Evolutionary conservation across 2,888 invertebrate species (phyloP).

Genomic region (Nycteola revayana): DNA sequence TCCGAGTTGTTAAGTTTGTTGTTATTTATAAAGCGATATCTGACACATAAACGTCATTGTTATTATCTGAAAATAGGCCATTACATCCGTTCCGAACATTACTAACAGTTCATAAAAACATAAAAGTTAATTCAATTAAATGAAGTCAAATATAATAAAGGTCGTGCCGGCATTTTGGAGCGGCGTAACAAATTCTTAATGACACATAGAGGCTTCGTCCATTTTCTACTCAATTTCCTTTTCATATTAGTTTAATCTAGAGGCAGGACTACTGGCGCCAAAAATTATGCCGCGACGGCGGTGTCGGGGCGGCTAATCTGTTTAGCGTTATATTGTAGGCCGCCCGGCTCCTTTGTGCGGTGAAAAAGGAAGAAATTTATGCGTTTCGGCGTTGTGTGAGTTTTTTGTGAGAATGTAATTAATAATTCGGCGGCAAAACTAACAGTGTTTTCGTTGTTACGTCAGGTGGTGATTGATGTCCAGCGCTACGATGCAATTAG

Average conservation of each 20-base stretch:
- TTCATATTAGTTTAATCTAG: slow-evolving; percentile 82
- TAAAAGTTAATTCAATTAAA: slow-evolving; percentile 80
- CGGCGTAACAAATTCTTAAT: slow-evolving; percentile 76
- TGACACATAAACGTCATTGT: slow-evolving; percentile 68
- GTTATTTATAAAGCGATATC: slow-evolving; percentile 59
- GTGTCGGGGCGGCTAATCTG: slow-evolving; percentile 76
- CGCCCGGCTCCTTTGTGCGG: slow-evolving; percentile 75
- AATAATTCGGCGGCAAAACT: slow-evolving; percentile 83
- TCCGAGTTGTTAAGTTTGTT: slow-evolving; percentile 30
- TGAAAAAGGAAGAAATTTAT: slow-evolving; percentile 82
- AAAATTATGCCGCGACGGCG: slow-evolving; percentile 78
- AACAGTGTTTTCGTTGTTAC: slow-evolving; percentile 81
- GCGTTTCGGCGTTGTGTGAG: slow-evolving; percentile 78
- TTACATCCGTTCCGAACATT: slow-evolving; percentile 68
- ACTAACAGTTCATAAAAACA: slow-evolving; percentile 72
- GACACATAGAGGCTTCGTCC: slow-evolving; percentile 76
- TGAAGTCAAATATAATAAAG: slow-evolving; percentile 76
- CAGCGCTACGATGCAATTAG: slow-evolving; percentile 55
- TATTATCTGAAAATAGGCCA: slow-evolving; percentile 66
- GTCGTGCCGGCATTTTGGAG: slow-evolving; percentile 56
- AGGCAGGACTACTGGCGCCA: slow-evolving; percentile 81
- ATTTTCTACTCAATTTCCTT: slow-evolving; percentile 82
- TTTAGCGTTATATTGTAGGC: slow-evolving; percentile 76
- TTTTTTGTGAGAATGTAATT: slow-evolving; percentile 82
- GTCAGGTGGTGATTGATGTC: slow-evolving; percentile 71